Base-by-base conservation (phyloP, 1,140 invertebrate genomes). In the Globodera rostochiensis region DNA sequence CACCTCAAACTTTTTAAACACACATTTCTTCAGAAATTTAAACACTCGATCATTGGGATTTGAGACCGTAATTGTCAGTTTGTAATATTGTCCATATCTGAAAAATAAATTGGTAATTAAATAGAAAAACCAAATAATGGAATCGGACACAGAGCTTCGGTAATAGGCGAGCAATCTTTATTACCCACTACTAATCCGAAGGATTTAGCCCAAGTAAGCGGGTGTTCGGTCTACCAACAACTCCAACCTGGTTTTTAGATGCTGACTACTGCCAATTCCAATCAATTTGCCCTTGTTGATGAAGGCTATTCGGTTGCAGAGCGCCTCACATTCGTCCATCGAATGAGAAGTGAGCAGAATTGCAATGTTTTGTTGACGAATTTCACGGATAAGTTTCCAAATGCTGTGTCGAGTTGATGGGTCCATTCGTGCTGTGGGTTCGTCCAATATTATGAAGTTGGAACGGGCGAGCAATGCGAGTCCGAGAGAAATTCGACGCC, bases 211-310 rank as follows among this genome's bases (percentile, higher is more conserved):
- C n/a, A n/a, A n/a, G n/a, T n/a, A n/a, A n/a, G 7, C 50, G 50
- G 7, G n/a, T 53, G 50, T 53, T 53, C 50, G 50, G 13, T 53
- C 13, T n/a, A n/a, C n/a, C n/a, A n/a, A n/a, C n/a, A n/a, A n/a
- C 9, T 9, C 19, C 13, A 15, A 84, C 84, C 84, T 70, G 79
- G 74, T 85, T 83, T 94, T 94, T 9, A 95, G 91, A 82, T 93
- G 92, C 71, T 93, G 92, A 92, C 93, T 92, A 45, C 92, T 92
- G 9, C 93, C 94, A 73, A 94, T 91, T 83, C 94, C 94, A 77
- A 92, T 92, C 80, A 95, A 92, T 77, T 93, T 91, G 0, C 95
- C 95, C 87, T 93, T 93, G 1, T 95, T 94, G 94, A 96, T 95
- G 71, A 96, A 94, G 36, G 94, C 94, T 74, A 96, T 90, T 74